Base-by-base conservation (phyloP, 2,113 vertebrate species). In the Triplophysa tibetana region DNA sequence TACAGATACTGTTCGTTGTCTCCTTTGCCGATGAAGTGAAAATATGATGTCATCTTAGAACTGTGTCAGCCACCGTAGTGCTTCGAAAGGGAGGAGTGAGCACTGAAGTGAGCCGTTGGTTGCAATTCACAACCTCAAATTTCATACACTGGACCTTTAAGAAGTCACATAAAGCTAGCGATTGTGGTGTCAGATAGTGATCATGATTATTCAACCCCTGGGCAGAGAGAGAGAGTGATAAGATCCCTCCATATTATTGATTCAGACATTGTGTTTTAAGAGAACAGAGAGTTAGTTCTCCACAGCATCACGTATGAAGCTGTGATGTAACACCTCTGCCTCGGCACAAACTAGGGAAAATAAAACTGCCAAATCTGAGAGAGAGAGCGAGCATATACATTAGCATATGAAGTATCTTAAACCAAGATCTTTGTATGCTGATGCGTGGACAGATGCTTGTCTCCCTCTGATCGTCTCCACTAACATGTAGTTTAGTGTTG, bases 251-350 rank as follows among this genome's bases (percentile, higher is more conserved):
- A 62, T 17, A 75, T 19, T 60, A 45, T 14, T 45, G 41, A 75
- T 75, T 4, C 16, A 6, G 10, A n/a, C 58, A 48, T 48, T 62
- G 56, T 62, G 41, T 8, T 67, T 78, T n/a, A n/a, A 41, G 21
- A 68, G 8, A 58, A 24, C 7, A 45, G 9, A 78, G 76, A 78
- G 54, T 23, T n/a, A 50, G 26, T 62, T 70, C 56, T 70, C 78
- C 2, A 60, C 5, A 19, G 26, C 45, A 43, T 43, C 29, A 80
- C 23, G 21, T 24, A 68, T 65, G 24, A 58, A 70, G 26, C 58
- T 70, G 60, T 80, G 65, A 80, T 76, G 77, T 80, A 76, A 79
- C 29, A 29, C 4, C 29, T 29, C 29, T 29, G 29, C 29, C 29
- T 29, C 29, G 0, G 29, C 29, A 29, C 29, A 29, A 29, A 29